phyloP scores from a whole-genome alignment of 2,113 vertebrate species.

The Psophia crepitans region DNA sequence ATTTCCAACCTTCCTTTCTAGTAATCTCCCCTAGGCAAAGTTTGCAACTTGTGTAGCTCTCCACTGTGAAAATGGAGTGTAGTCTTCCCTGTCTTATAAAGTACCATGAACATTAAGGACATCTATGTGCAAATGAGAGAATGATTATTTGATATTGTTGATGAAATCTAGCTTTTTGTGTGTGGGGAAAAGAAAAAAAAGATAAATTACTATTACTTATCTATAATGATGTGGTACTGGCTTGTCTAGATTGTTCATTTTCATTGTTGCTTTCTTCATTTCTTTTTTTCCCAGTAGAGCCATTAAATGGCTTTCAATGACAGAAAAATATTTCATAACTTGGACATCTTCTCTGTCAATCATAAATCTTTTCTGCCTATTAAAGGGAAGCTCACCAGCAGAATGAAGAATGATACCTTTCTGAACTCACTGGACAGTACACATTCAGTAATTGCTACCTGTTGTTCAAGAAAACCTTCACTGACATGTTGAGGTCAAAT shows the following conservation, averaged over 20 bases:
- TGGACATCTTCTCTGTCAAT: neutral
- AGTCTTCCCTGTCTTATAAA: neutral
- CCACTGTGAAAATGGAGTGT: neutral
- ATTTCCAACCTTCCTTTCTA: neutral
- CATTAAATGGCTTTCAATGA: neutral
- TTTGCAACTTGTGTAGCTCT: neutral
- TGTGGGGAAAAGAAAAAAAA: neutral
- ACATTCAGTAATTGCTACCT: neutral
- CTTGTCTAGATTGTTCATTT: neutral
- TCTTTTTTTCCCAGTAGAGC: neutral
- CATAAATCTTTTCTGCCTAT: neutral
- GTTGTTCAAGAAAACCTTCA: neutral
- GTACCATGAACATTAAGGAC: neutral
- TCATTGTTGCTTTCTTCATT: neutral
- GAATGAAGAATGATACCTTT: neutral
- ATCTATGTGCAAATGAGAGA: neutral
- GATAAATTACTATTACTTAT: neutral
- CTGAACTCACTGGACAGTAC: neutral
- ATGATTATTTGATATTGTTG: neutral
- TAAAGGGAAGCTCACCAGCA: neutral
- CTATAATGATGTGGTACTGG: neutral
- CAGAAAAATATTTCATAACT: neutral
- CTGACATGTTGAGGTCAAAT: neutral
- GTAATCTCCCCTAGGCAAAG: neutral
- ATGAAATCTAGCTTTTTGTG: neutral